Evolutionary conservation across 2,888 invertebrate genomes (phyloP).

Genomic region (Erebia epiphron): DNA sequence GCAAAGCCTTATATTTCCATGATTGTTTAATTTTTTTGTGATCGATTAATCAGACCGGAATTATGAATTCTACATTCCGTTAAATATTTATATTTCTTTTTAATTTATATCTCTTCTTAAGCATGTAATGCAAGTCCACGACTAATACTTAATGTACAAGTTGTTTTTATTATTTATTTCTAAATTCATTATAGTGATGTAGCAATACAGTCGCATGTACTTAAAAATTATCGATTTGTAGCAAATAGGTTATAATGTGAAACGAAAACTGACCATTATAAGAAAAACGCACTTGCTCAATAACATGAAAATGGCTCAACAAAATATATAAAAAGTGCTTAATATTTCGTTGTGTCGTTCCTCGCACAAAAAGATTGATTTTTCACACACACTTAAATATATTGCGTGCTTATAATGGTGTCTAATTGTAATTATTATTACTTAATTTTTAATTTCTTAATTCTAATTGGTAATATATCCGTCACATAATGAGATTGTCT

Average conservation of each 20-base stretch:
- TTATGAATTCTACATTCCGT: conserved; percentile 81
- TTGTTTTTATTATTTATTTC: conserved; percentile 59
- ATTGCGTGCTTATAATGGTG: conserved; percentile 65
- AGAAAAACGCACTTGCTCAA: conserved; percentile 66
- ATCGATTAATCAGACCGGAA: conserved; percentile 75
- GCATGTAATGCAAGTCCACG: conserved; percentile 82
- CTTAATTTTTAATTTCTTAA: conserved; percentile 35
- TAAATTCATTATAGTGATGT: conserved; percentile 50
- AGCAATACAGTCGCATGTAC: conserved; percentile 45
- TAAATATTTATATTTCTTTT: conserved; percentile 64
- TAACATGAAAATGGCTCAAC: conserved; percentile 61
- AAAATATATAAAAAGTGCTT: conserved; percentile 51
- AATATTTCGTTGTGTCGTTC: conserved; percentile 43
- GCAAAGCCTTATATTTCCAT: conserved; percentile 77
- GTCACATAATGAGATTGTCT: conserved; percentile 18
- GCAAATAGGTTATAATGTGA: conserved; percentile 43
- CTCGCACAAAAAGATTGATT: conserved; percentile 71
- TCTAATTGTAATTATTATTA: conserved; percentile 43
- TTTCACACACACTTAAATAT: conserved; percentile 49
- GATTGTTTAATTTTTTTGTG: conserved; percentile 79
- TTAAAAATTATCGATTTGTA: conserved; percentile 49
- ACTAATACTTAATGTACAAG: conserved; percentile 69
- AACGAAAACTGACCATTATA: conserved; percentile 37
- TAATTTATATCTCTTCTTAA: conserved; percentile 59
- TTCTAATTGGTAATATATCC: conserved; percentile 21